Conservation (phyloP, 1,140 invertebrate genomes). For the Rhyzopertha dominica region DNA sequence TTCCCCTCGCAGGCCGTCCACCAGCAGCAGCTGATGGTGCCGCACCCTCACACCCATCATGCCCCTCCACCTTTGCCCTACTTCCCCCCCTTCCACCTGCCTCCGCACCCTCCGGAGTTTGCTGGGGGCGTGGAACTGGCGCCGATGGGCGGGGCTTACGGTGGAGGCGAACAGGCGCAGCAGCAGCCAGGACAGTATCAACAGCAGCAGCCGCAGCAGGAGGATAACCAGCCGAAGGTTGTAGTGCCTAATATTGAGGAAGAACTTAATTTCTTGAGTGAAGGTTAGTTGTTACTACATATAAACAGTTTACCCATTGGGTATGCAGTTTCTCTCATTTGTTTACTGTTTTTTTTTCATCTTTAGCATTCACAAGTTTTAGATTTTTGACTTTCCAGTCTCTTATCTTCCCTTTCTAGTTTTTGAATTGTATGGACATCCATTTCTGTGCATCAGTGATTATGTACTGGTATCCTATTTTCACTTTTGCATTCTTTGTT, state of each 20-base stretch:
- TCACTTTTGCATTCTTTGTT: too few species aligned
- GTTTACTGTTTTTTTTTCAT: too few species aligned
- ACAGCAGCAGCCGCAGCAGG: conserved; percentile 43
- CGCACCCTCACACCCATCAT: conserved; percentile 57
- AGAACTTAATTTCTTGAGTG: conserved; percentile 70
- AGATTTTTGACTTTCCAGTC: too few species aligned
- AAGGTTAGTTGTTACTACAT: conserved; percentile 45
- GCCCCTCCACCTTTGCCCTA: conserved; percentile 55
- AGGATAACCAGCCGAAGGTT: conserved; percentile 70
- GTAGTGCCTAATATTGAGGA: conserved; percentile 82
- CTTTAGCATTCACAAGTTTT: too few species aligned
- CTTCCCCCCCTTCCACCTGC: conserved; percentile 64
- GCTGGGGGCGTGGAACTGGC: conserved; percentile 62
- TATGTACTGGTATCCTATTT: too few species aligned
- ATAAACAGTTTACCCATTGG: not conserved
- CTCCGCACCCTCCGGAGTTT: conserved; percentile 56
- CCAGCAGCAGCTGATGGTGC: conserved; percentile 59
- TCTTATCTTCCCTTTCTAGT: too few species aligned
- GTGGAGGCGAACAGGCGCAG: conserved; percentile 38
- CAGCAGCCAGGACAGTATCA: conserved; percentile 21
- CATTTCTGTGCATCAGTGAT: too few species aligned
- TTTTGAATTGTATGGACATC: too few species aligned
- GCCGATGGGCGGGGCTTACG: conserved; percentile 54
- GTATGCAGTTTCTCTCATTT: too few species aligned
- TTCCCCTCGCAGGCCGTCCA: conserved; percentile 58